Evolutionary conservation across 2,797 vertebrate genomes (phyloP).

Genomic region (Poecilia velifera): DNA sequence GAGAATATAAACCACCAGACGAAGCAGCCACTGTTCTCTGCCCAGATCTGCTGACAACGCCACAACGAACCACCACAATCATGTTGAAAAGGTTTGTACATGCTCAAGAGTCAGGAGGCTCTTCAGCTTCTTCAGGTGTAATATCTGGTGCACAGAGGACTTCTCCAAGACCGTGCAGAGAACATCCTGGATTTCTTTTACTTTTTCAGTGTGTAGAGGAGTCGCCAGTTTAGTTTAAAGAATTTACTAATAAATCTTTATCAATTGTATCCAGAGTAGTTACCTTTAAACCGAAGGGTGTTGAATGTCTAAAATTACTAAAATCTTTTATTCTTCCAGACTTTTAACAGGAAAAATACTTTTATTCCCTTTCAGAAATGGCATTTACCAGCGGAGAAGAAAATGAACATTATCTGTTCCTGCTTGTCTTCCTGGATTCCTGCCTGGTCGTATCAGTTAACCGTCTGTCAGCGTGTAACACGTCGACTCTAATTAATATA

Average conservation of each 20-base stretch:
- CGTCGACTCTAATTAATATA: slow-evolving; percentile 36
- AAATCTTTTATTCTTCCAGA: not conserved
- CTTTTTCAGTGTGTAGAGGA: not conserved
- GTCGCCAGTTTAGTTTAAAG: not conserved
- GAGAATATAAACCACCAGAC: not conserved
- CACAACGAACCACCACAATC: not conserved
- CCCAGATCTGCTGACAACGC: not conserved
- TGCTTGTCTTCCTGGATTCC: slow-evolving; percentile 27
- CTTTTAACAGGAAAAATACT: not conserved
- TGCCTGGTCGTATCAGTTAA: slow-evolving; percentile 28
- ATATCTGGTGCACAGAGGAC: not conserved
- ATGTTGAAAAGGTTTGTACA: not conserved
- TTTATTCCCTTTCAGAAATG: not conserved
- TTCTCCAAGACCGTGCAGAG: not conserved
- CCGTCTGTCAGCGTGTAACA: slow-evolving; percentile 30
- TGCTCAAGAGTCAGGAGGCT: not conserved
- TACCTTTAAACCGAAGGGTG: not conserved
- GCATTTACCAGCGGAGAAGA: slow-evolving; percentile 9
- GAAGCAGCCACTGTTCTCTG: not conserved
- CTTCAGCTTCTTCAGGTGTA: not conserved
- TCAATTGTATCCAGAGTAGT: not conserved
- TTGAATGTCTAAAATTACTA: not conserved
- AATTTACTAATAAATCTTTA: not conserved
- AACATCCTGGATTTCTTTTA: not conserved
- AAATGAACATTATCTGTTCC: slow-evolving; percentile 8